Evolutionary conservation across 2,113 vertebrate genomes (phyloP).

Genomic region (human (Homo sapiens)): GRCh38 chr3:35098001-35098500

Average conservation of each 20-base stretch:
- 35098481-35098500: neutral
- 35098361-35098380: neutral
- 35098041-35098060: neutral
- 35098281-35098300: neutral
- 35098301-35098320: neutral
- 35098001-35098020: neutral
- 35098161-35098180: neutral
- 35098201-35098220: neutral
- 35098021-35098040: neutral
- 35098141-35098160: neutral
- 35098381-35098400: neutral
- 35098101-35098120: neutral
- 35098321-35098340: neutral
- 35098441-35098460: neutral
- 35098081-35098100: neutral
- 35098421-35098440: neutral
- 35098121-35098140: neutral
- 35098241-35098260: neutral
- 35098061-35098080: neutral
- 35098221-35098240: neutral
- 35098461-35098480: neutral
- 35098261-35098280: neutral
- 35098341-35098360: neutral
- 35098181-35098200: neutral
- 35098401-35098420: neutral